These are phyloP conservation scores for Schmidtea mediterranea DNA, from an alignment of 1,140 invertebrate species.

Conservation along the genomic window DNA sequence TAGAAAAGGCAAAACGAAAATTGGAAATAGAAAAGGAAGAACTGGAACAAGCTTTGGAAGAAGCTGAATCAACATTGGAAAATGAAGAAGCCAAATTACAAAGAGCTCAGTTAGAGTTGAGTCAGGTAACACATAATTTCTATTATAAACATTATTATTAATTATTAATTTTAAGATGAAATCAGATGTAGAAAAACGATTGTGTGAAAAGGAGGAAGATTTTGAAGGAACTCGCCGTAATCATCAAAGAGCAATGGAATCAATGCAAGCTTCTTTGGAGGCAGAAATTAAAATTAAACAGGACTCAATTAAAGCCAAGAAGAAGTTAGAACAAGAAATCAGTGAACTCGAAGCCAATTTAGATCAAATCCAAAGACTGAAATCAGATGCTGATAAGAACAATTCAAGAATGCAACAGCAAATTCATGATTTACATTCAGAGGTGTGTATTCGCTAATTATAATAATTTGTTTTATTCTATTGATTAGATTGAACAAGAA, in stretches of 20 bases:
- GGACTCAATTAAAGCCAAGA: slow-evolving; percentile 95
- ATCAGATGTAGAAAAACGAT: background rate
- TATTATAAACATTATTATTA: slow-evolving; percentile 35
- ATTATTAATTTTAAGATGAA: too few relatives aligned
- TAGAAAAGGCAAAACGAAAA: slow-evolving; percentile 97
- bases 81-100: slow-evolving; percentile 40
- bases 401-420: slow-evolving; percentile 46
- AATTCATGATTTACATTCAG: slow-evolving; percentile 82
- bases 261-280: slow-evolving; percentile 93
- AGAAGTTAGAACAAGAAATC: slow-evolving; percentile 96
- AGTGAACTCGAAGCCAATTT: slow-evolving; percentile 92
- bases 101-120: slow-evolving; percentile 75
- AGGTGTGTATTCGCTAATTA: slow-evolving; percentile 43
- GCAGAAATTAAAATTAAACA: slow-evolving; percentile 93
- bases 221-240: slow-evolving; percentile 97
- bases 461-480: background rate
- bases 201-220: slow-evolving; percentile 88
- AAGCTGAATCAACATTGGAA: slow-evolving; percentile 87
- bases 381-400: slow-evolving; percentile 92
- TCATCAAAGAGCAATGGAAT: slow-evolving; percentile 89
- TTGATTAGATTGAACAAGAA: background rate
- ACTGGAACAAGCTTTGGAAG: slow-evolving; percentile 83
- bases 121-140: slow-evolving; percentile 85
- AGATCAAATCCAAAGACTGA: slow-evolving; percentile 43
- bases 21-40: slow-evolving; percentile 96